Conservation (phyloP, 1,140 invertebrate species). For the Epicauta chinensis region DNA sequence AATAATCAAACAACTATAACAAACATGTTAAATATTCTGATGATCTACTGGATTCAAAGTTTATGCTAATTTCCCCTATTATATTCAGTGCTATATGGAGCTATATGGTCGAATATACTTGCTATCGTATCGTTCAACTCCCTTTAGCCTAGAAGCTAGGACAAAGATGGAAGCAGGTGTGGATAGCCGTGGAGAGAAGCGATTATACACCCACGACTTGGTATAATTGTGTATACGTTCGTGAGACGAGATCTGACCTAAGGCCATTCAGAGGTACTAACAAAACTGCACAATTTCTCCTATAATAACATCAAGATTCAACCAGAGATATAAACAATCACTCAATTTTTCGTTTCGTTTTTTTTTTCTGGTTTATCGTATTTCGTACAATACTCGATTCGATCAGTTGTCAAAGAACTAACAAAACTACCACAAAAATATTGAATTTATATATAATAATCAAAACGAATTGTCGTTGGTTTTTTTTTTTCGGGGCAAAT, state of each 20-base stretch:
- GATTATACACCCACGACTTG: constrained; percentile 38
- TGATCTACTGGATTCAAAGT: constrained; percentile 26
- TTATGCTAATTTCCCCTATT: constrained; percentile 44
- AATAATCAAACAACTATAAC: neutral
- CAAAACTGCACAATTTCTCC: constrained; percentile 16
- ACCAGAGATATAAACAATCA: no score
- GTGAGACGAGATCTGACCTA: constrained; percentile 36
- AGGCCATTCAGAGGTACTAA: constrained; percentile 32
- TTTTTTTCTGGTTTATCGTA: no score
- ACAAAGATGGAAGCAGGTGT: constrained; percentile 15
- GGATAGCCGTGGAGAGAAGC: constrained; percentile 25
- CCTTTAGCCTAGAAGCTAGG: neutral
- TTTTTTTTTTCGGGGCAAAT: no score
- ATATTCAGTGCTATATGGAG: constrained; percentile 42
- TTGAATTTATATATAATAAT: no score
- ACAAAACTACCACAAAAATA: no score
- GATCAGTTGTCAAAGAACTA: no score
- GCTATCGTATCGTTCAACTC: constrained; percentile 1
- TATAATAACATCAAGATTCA: no score
- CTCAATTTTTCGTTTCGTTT: no score
- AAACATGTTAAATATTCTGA: neutral
- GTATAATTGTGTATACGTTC: constrained; percentile 36
- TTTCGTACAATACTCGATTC: no score
- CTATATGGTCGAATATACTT: constrained; percentile 9
- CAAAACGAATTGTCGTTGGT: no score